These are phyloP conservation scores for Whitmania pigra DNA, from an alignment of 1,140 invertebrate species.

Conservation along the genomic window DNA sequence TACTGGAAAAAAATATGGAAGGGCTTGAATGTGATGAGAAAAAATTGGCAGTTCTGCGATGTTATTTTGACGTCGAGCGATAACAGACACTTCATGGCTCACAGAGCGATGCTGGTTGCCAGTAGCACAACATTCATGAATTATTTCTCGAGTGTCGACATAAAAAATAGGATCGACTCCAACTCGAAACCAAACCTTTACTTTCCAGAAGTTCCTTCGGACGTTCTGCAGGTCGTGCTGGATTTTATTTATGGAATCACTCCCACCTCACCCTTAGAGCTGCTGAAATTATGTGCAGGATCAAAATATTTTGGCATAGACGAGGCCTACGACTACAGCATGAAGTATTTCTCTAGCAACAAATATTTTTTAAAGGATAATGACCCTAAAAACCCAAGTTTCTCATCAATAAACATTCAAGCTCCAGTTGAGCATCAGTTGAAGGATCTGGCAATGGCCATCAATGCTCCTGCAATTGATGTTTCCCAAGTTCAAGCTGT, in stretches of 20 bases:
- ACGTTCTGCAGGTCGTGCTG: conserved; percentile 19
- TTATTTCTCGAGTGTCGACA: conserved; percentile 7
- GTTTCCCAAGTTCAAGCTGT: background rate
- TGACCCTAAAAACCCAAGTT: too few relatives aligned
- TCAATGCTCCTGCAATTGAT: background rate
- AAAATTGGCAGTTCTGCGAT: conserved; percentile 19
- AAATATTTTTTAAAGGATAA: too few relatives aligned
- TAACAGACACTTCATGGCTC: conserved; percentile 20
- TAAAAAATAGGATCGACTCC: background rate
- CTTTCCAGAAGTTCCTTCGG: conserved; percentile 1
- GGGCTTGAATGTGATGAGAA: conserved; percentile 19
- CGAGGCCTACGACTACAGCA: conserved; percentile 17
- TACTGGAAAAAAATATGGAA: conserved; percentile 24
- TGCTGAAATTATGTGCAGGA: conserved; percentile 12
- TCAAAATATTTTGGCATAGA: conserved; percentile 15
- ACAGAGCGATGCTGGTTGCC: conserved; percentile 20
- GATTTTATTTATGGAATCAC: conserved; percentile 24
- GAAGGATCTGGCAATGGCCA: background rate
- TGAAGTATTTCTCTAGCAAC: background rate
- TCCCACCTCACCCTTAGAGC: background rate
- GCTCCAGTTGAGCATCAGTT: background rate
- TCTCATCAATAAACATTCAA: background rate
- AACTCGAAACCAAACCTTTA: conserved; percentile 11
- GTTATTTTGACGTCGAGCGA: conserved; percentile 13
- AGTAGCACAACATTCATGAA: conserved; percentile 18